These are phyloP conservation scores for Macrophya alboannulata DNA, from an alignment of 2,888 invertebrate species.

Conservation along the genomic window DNA sequence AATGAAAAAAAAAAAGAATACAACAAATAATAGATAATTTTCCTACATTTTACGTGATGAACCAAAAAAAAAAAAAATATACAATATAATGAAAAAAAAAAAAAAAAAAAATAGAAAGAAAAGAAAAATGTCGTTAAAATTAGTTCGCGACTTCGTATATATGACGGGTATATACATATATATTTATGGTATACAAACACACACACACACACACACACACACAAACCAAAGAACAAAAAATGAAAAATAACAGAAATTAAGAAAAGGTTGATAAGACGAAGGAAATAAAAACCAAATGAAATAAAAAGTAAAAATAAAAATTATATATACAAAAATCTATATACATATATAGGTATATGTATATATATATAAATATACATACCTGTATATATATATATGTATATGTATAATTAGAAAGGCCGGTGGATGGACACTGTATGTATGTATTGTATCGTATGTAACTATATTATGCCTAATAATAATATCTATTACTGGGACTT, in stretches of 20 bases:
- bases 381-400: background rate
- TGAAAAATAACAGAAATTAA: conserved; percentile 28
- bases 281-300: conserved; percentile 57
- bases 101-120: background rate
- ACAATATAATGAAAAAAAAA: conserved; percentile 48
- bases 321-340: conserved; percentile 60
- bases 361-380: background rate
- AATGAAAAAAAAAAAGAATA: conserved; percentile 48
- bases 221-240: background rate
- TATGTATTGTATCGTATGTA: conserved; percentile 78
- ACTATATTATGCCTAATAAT: conserved; percentile 70
- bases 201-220: background rate
- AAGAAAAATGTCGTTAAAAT: background rate
- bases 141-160: conserved; percentile 67
- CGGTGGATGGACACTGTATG: conserved; percentile 74
- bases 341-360: background rate
- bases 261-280: conserved; percentile 34
- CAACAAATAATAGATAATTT: conserved; percentile 31
- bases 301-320: conserved; percentile 47
- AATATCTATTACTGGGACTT: conserved; percentile 64
- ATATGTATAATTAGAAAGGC: conserved; percentile 35
- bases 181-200: conserved; percentile 5
- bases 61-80: background rate
- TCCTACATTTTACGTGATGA: conserved; percentile 41
- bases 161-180: conserved; percentile 15